Evolutionary conservation across 2,888 invertebrate genomes (phyloP).

Genomic region (Mystacides longicornis): DNA sequence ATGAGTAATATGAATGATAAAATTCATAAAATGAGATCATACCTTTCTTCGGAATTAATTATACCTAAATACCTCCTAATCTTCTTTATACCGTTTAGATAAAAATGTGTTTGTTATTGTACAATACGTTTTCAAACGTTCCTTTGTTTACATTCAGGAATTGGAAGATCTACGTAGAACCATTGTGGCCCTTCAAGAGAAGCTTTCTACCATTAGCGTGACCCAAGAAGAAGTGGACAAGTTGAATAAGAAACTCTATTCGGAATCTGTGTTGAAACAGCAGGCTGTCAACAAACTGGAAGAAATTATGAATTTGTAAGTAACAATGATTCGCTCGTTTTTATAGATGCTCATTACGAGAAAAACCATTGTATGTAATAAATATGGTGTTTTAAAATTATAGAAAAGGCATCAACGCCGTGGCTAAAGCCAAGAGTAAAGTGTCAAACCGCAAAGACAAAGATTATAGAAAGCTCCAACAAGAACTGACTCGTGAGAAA

Average conservation of each 20-base stretch:
- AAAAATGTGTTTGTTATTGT: no score
- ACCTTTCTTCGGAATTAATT: no score
- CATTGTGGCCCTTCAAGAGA: conserved; percentile 72
- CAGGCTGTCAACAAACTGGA: conserved; percentile 96
- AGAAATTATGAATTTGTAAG: conserved; percentile 87
- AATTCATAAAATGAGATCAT: no score
- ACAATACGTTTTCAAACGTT: background rate
- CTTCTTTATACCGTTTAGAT: no score
- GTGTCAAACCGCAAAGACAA: conserved; percentile 85
- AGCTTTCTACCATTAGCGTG: conserved; percentile 56
- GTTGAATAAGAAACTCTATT: conserved; percentile 74
- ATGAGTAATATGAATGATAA: no score
- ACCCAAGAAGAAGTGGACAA: conserved; percentile 75
- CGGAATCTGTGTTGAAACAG: conserved; percentile 80
- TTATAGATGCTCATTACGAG: background rate
- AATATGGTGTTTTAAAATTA: conserved; percentile 53
- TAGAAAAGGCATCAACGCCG: conserved; percentile 56
- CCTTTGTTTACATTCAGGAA: conserved; percentile 48
- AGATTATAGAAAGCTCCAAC: conserved; percentile 89
- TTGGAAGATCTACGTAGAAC: conserved; percentile 76
- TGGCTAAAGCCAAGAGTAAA: conserved; percentile 71
- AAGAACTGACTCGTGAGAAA: conserved; percentile 87
- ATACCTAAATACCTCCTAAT: no score
- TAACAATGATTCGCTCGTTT: background rate
- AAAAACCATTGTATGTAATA: background rate